Percentiles rank a stretch among this genome's conserved stretches.
Evolutionary conservation across 2,888 invertebrate species (phyloP).

Genomic region (Andrena fulva): DNA sequence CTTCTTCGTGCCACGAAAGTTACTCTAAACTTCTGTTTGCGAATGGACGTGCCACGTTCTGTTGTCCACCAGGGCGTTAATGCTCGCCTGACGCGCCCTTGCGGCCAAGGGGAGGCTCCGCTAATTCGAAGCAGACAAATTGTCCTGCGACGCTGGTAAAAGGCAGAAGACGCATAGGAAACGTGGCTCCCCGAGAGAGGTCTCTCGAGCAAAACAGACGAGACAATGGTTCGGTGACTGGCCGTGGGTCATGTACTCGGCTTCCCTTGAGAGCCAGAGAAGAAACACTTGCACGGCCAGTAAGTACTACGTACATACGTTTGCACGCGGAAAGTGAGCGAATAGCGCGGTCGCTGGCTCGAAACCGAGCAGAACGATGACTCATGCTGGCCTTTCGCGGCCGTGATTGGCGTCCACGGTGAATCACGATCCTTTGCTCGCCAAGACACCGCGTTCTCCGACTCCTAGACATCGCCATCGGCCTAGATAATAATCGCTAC

Average conservation of each 20-base stretch:
- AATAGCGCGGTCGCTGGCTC: conserved; percentile 60
- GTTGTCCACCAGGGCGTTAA: background rate
- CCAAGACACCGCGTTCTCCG: conserved; percentile 33
- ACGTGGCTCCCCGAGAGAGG: background rate
- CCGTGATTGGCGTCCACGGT: conserved; percentile 63
- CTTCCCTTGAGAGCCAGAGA: background rate
- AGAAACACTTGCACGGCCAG: conserved; percentile 10
- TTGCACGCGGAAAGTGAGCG: conserved; percentile 52
- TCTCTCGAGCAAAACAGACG: conserved; percentile 24
- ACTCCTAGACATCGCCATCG: no score
- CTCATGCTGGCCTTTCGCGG: conserved; percentile 61
- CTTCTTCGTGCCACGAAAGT: no score
- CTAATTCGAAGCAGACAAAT: background rate
- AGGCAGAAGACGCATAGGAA: background rate
- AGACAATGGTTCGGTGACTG: conserved; percentile 53
- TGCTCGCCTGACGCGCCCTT: background rate
- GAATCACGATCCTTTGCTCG: conserved; percentile 57
- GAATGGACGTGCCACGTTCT: no score
- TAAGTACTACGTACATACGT: background rate
- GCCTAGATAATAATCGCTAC: background rate
- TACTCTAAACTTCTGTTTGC: no score
- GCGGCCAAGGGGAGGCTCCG: background rate
- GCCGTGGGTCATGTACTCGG: conserved; percentile 15
- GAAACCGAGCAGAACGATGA: conserved; percentile 68
- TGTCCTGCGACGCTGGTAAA: background rate